Evolutionary conservation across 2,888 invertebrate genomes (phyloP).

Genomic region (Oasisia sp.): DNA sequence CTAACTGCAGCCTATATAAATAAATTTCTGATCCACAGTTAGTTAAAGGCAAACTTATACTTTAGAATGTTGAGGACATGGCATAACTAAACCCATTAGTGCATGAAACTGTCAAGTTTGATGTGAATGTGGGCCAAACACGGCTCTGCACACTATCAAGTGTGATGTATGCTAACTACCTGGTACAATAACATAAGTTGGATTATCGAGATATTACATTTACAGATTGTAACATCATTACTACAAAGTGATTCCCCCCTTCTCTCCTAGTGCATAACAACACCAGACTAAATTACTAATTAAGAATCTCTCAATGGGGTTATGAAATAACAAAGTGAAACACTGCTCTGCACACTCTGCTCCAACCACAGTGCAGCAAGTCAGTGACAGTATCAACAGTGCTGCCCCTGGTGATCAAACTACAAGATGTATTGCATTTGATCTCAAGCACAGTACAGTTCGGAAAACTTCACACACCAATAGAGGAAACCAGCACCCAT

Average conservation of each 20-base stretch:
- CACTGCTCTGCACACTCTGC: neutral
- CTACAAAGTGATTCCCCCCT: neutral
- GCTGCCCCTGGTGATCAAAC: neutral
- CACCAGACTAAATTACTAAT: neutral
- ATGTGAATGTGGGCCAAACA: neutral
- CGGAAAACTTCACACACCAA: neutral
- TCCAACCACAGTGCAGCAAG: neutral
- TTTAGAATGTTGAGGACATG: neutral
- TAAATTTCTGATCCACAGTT: no score
- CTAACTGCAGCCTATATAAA: no score
- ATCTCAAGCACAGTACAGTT: neutral
- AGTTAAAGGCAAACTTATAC: no score
- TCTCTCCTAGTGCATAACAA: no score
- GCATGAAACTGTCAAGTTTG: neutral
- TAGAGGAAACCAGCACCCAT: neutral
- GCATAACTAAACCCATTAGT: neutral
- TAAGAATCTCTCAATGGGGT: neutral
- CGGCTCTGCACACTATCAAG: neutral
- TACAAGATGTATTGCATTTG: neutral
- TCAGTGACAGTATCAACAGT: neutral
- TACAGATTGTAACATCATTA: neutral
- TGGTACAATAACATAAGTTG: no score
- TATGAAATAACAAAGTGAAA: neutral
- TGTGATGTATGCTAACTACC: no score
- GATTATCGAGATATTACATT: neutral